Conservation (phyloP, 2,797 vertebrate genomes). For the Aulostomus chinensis region DNA sequence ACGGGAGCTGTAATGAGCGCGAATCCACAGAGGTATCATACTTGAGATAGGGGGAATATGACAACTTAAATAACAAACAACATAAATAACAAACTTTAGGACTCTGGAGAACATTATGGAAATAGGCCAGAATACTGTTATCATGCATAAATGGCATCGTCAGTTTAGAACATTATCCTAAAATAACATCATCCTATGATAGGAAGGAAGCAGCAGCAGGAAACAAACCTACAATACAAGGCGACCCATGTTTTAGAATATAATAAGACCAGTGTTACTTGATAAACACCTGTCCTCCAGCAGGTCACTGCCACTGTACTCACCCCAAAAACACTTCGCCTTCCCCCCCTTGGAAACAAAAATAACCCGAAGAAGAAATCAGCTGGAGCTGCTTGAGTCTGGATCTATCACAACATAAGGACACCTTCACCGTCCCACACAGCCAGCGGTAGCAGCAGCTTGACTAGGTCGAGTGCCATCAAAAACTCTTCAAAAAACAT, state of each 20-base stretch:
- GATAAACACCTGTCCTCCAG: conserved; percentile 40
- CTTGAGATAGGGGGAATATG: too few species aligned
- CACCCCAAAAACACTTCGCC: conserved; percentile 47
- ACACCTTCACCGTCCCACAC: conserved; percentile 46
- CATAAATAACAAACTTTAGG: background rate
- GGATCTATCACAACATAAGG: background rate
- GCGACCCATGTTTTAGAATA: too few species aligned
- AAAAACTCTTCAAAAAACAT: conserved; percentile 36
- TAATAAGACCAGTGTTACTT: background rate
- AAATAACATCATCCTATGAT: too few species aligned
- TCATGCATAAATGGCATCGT: too few species aligned
- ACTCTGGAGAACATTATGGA: background rate
- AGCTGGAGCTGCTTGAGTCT: conserved; percentile 12
- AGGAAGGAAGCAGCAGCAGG: too few species aligned
- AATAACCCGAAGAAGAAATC: conserved; percentile 35
- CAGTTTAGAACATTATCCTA: too few species aligned
- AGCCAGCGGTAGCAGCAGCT: conserved; percentile 12
- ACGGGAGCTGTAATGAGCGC: background rate
- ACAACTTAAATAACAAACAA: too few species aligned
- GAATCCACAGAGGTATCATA: background rate
- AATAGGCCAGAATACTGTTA: too few species aligned
- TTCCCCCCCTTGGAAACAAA: conserved; percentile 33
- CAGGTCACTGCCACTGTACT: conserved; percentile 45
- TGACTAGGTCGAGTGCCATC: conserved; percentile 15
- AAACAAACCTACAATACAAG: too few species aligned